Percentiles rank a stretch among this genome's conserved stretches.
phyloP scores from a whole-genome alignment of 2,113 vertebrate genomes.

The Podarcis cretensis region DNA sequence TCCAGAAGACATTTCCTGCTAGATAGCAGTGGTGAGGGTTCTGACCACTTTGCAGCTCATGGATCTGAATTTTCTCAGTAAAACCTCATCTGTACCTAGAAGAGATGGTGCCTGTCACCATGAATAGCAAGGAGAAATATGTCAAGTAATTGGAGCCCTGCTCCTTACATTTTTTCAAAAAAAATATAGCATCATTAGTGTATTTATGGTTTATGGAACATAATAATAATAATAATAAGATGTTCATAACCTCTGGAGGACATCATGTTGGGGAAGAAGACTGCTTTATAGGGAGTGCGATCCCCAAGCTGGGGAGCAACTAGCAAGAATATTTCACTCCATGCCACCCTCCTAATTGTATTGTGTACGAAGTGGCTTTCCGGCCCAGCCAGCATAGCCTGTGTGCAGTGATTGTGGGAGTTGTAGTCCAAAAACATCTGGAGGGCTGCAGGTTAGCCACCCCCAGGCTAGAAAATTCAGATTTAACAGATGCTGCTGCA shows the following conservation, averaged over 20 bases:
- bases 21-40: background rate
- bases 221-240: too few species aligned
- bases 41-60: background rate
- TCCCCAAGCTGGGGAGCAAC: background rate
- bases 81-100: background rate
- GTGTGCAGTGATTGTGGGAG: too few species aligned
- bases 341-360: background rate
- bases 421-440: too few species aligned
- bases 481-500: background rate
- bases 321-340: background rate
- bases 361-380: background rate
- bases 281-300: background rate
- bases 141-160: background rate
- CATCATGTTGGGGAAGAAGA: too few species aligned
- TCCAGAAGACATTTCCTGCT: background rate
- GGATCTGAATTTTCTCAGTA: conserved; percentile 2
- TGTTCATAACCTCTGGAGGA: too few species aligned
- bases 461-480: background rate
- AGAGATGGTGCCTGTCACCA: background rate
- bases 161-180: background rate
- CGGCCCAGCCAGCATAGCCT: too few species aligned
- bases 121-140: background rate
- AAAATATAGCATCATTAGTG: background rate
- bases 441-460: too few species aligned
- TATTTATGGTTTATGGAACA: background rate